Evolutionary conservation across 2,888 invertebrate species (phyloP).

Genomic region (Drosophila monieri): DNA sequence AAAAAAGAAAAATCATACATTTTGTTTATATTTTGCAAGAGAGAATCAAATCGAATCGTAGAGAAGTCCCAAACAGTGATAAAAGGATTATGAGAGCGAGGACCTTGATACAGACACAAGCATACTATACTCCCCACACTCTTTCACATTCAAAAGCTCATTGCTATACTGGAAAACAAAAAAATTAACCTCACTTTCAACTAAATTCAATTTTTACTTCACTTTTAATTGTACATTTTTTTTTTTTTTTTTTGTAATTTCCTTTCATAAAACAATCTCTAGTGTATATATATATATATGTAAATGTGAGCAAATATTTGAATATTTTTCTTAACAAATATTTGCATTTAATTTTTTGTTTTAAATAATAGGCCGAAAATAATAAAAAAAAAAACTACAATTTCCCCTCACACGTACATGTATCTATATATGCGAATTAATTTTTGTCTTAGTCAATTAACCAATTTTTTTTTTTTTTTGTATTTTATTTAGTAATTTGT

Average conservation of each 20-base stretch:
- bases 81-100: conserved; percentile 2
- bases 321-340: background rate
- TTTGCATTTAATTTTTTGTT: background rate
- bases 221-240: background rate
- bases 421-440: conserved; percentile 14
- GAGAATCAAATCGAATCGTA: conserved; percentile 53
- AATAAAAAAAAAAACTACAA: too few relatives aligned
- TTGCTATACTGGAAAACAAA: too few relatives aligned
- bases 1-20: conserved; percentile 51
- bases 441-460: conserved; percentile 37
- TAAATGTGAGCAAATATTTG: conserved; percentile 24
- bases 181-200: conserved; percentile 1
- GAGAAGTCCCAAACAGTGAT: conserved; percentile 24
- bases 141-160: conserved; percentile 9
- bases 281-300: conserved; percentile 7
- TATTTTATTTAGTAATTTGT: conserved; percentile 11
- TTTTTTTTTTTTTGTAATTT: background rate
- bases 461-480: conserved; percentile 11
- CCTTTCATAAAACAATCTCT: background rate
- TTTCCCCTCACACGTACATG: conserved; percentile 8
- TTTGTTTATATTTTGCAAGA: conserved; percentile 60
- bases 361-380: too few relatives aligned
- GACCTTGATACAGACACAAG: conserved; percentile 28
- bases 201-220: conserved; percentile 6
- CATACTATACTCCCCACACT: conserved; percentile 27